Base-by-base conservation (phyloP, 2,113 vertebrate genomes). In the Lanius ludovicianus region DNA sequence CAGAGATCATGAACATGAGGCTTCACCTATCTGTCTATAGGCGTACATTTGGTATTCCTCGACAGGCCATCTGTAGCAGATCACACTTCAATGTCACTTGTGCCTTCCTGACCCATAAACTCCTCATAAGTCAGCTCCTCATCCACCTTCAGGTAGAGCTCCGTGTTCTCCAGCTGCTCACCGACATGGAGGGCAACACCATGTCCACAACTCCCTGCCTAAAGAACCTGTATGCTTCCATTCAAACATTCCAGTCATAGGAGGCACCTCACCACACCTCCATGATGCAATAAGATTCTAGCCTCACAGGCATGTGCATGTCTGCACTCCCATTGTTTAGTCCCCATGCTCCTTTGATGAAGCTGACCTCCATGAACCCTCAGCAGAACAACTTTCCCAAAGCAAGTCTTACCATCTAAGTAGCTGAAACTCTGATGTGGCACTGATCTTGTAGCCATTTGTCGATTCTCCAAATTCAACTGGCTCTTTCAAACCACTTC, bases 391-490 rank as follows among this genome's bases (percentile, higher is more conserved):
- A 18, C 20, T 30, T 41, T 68, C 24, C 39, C 68, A 46, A n/a
- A 52, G 18, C 15, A 50, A 65, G 50, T 57, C 21, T 35, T 27
- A 57, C 9, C 12, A 35, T 7, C 42, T 37, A 23, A 33, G 27
- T 9, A 33, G 31, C 25, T 65, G 68, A 44, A 57, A 6, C 7
- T 17, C 42, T 37, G 35, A 37, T 13, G 0, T 39, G 46, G 19
- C 19, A 60, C 24, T 33, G 30, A 11, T 21, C 23, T 44, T 46
- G 28, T 21, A 33, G 53, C 4, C 7, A 14, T 30, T 46, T 53
- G 4, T 21, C 30, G 37, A 39, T 67, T 59, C 15, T 46, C 23
- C 46, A 25, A 44, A 39, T 46, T 39, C 0, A 0, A 59, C 15
- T n/a, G 7, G 8, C 19, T 37, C 33, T 74, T 74, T 59, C 52